Percentiles rank a stretch among this genome's conserved stretches.
Evolutionary conservation across 2,113 vertebrate genomes (phyloP).

Genomic region (Gopherus evgoodei): DNA sequence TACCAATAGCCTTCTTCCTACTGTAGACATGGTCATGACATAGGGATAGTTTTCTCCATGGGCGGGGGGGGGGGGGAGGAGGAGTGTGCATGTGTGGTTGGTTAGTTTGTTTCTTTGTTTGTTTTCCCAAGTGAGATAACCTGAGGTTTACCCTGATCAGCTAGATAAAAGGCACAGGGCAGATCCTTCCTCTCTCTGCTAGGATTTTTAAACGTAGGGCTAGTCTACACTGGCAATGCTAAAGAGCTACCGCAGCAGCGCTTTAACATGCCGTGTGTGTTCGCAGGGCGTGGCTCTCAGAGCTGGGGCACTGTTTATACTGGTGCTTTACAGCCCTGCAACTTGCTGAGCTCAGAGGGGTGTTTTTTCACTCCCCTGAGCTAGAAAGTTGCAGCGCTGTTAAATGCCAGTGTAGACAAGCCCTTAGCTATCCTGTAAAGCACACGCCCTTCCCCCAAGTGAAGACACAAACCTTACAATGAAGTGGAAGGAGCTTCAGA

Average conservation of each 20-base stretch:
- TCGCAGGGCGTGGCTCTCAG: too few species aligned
- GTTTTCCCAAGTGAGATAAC: neutral
- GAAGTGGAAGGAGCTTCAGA: fast-evolving
- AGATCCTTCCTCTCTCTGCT: neutral
- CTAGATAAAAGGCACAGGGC: neutral
- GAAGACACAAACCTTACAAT: neutral
- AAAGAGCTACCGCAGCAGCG: too few species aligned
- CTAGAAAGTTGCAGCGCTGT: too few species aligned
- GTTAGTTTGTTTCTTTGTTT: neutral
- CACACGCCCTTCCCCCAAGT: neutral
- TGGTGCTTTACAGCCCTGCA: too few species aligned
- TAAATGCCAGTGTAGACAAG: too few species aligned
- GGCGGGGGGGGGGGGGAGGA: fast-evolving
- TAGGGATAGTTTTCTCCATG: neutral
- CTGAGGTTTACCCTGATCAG: neutral
- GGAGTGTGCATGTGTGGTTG: too few species aligned
- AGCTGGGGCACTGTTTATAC: too few species aligned
- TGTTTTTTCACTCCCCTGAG: too few species aligned
- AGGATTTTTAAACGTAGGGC: neutral
- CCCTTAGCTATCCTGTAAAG: neutral
- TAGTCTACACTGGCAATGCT: too few species aligned
- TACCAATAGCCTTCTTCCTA: neutral
- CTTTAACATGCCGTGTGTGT: too few species aligned
- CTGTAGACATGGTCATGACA: neutral
- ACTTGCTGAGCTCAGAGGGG: too few species aligned